Percentiles rank a stretch among this genome's conserved stretches.
These are phyloP conservation scores for Pangasianodon gigas DNA, from an alignment of 2,113 vertebrate species.

Conservation along the genomic window DNA sequence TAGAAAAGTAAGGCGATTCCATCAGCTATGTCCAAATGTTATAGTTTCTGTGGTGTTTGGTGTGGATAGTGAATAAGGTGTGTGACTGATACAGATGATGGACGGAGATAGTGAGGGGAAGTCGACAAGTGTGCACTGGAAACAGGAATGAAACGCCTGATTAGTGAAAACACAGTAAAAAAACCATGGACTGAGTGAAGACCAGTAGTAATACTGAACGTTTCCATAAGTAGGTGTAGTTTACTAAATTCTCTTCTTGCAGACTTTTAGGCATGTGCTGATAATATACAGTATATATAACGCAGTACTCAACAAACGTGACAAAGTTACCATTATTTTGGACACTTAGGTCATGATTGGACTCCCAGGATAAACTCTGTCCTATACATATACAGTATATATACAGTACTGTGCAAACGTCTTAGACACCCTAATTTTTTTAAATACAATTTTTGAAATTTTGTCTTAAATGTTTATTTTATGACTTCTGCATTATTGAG, in stretches of 20 bases:
- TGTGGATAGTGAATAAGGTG: not conserved
- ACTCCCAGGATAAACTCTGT: not conserved
- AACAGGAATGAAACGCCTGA: not conserved
- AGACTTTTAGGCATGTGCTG: slow-evolving; percentile 11
- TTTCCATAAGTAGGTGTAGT: slow-evolving; percentile 4
- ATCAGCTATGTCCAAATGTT: not conserved
- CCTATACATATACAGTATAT: no score
- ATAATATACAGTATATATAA: not conserved
- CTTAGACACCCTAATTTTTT: no score
- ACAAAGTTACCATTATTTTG: not conserved
- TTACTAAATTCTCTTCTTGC: not conserved
- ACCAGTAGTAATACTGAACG: not conserved
- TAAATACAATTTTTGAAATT: no score
- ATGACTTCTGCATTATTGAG: no score
- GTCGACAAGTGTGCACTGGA: not conserved
- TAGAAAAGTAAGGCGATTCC: not conserved
- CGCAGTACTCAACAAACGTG: not conserved
- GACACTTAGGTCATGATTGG: not conserved
- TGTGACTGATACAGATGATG: not conserved
- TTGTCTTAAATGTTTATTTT: no score
- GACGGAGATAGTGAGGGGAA: not conserved
- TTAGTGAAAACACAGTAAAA: not conserved
- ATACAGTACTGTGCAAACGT: no score
- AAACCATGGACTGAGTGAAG: not conserved
- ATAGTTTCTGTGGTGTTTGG: not conserved